Conservation (phyloP, 2,113 vertebrate genomes). For the Nematolebias whitei region DNA sequence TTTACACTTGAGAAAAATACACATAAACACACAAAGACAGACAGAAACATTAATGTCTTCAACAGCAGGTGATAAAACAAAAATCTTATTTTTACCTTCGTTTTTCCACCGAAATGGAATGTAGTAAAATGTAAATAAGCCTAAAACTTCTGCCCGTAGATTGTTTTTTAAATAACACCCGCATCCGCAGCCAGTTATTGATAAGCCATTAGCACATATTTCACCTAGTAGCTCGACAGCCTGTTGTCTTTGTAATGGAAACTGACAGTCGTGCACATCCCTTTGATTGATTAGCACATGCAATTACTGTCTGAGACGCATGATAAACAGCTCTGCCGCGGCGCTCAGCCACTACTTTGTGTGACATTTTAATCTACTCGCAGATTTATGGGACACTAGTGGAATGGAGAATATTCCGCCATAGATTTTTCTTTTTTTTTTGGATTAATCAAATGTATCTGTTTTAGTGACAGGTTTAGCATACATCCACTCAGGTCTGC, state of each 20-base stretch:
- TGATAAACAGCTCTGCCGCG: constrained; percentile 60
- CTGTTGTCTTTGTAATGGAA: constrained; percentile 75
- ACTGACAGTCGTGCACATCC: constrained; percentile 57
- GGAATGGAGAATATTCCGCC: constrained; percentile 67
- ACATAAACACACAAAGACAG: no score
- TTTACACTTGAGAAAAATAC: no score
- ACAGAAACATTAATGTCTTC: no score
- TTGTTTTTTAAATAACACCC: constrained; percentile 12
- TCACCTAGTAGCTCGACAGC: constrained; percentile 56
- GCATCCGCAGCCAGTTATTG: constrained; percentile 48
- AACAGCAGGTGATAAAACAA: no score
- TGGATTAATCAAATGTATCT: constrained; percentile 69
- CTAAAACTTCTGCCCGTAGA: background rate
- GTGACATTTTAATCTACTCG: constrained; percentile 76
- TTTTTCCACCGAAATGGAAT: constrained; percentile 6
- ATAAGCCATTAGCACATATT: constrained; percentile 70
- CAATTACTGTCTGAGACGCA: constrained; percentile 73
- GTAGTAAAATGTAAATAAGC: constrained; percentile 17
- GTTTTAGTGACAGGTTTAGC: constrained; percentile 66
- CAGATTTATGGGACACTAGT: constrained; percentile 71
- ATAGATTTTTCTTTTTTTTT: constrained; percentile 64
- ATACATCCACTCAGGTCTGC: constrained; percentile 43
- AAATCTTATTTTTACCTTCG: background rate
- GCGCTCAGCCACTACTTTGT: constrained; percentile 29
- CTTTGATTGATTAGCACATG: constrained; percentile 75